Conservation (phyloP, 2,797 vertebrate genomes). For the Nyctibius grandis region DNA sequence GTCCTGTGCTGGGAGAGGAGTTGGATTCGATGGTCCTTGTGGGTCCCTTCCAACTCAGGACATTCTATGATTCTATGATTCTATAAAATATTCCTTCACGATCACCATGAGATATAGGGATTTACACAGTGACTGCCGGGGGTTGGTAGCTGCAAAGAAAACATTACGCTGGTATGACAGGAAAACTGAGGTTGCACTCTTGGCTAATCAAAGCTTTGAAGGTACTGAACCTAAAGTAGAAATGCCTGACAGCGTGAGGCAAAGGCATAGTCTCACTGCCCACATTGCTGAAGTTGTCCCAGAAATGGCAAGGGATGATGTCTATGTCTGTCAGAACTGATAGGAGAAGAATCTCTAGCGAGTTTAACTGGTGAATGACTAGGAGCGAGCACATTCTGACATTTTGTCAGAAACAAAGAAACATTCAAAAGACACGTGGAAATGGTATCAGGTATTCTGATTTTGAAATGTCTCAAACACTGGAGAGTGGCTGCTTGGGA, state of each 20-base stretch:
- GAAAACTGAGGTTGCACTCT: not conserved
- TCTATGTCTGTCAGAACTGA: not conserved
- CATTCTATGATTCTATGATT: no score
- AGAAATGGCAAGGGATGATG: not conserved
- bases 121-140: not conserved
- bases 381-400: not conserved
- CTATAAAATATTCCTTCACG: not conserved
- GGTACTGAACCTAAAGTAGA: not conserved
- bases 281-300: not conserved
- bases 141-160: not conserved
- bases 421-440: not conserved
- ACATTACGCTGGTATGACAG: not conserved
- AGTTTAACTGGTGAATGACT: not conserved
- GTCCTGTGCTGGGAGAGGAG: no score
- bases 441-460: not conserved
- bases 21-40: no score
- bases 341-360: not conserved
- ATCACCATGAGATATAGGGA: not conserved
- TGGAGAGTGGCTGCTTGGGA: not conserved
- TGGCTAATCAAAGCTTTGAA: not conserved
- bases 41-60: no score
- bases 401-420: not conserved
- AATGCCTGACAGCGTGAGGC: not conserved
- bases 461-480: not conserved
- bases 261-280: not conserved